Base-by-base conservation (phyloP, 1,140 invertebrate species). In the Polypedilum pembai region DNA sequence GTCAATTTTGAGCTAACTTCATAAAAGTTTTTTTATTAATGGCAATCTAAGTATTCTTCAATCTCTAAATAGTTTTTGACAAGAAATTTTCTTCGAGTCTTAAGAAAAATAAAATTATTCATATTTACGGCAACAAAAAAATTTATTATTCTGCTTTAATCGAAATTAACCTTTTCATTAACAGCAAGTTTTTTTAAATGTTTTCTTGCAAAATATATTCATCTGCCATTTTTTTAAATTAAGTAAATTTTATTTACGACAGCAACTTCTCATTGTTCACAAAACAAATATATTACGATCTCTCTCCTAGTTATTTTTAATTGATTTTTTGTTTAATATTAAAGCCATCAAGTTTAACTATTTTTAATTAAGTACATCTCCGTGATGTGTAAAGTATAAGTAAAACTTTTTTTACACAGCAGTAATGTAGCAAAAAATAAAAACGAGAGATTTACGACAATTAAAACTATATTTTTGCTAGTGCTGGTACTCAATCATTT, bases 341-440 rank as follows among this genome's bases (percentile, higher is more conserved):
- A 56, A 56, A 56, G 45, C 45, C 45, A 56, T 56, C 45, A 56
- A 15, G 45, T 56, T 56, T 56, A 56, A 12, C n/a, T n/a, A 56
- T 56, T 56, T 56, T 56, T 56, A 56, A 56, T 56, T 56, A 56
- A 56, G 45, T 56, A 56, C 45, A n/a, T 56, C n/a, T 56, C 12
- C n/a, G 12, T 56, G 41, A 2, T 45, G n/a, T n/a, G n/a, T n/a
- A 2, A 45, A 45, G 3, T 45, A 3, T 45, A 12, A 45, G 8
- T 45, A 12, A 45, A 12, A 12, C 10, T 41, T 10, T 41, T 41
- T 41, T 41, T n/a, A n/a, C n/a, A n/a, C n/a, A n/a, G n/a, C n/a
- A n/a, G n/a, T n/a, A n/a, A n/a, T n/a, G n/a, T n/a, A n/a, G n/a
- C n/a, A n/a, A n/a, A n/a, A n/a, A n/a, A n/a, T n/a, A n/a, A n/a